These are phyloP conservation scores for Halesus radiatus DNA, from an alignment of 1,140 invertebrate species.

Conservation along the genomic window DNA sequence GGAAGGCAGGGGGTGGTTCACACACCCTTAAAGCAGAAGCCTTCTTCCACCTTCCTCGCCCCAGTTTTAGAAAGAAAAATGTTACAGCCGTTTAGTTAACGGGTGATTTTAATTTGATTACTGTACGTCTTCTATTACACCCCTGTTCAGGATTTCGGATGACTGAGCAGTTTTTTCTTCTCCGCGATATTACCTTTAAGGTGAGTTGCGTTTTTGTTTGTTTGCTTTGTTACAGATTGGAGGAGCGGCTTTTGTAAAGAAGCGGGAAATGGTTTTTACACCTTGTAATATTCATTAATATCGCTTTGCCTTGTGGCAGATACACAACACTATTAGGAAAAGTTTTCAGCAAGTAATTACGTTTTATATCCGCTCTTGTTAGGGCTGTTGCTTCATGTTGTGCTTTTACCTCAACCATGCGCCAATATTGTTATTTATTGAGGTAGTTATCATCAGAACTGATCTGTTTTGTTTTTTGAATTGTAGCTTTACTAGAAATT, in stretches of 20 bases:
- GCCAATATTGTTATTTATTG: too few species aligned
- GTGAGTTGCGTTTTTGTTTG: slow-evolving; percentile 42
- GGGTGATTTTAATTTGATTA: slow-evolving; percentile 50
- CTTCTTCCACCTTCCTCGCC: slow-evolving; percentile 2
- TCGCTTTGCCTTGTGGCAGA: not conserved
- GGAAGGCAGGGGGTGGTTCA: not conserved
- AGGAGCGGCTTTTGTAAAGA: slow-evolving; percentile 15
- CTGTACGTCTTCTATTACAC: slow-evolving; percentile 36
- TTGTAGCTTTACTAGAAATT: too few species aligned
- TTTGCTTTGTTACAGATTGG: slow-evolving; percentile 39
- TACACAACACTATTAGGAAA: not conserved
- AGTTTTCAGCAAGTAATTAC: not conserved
- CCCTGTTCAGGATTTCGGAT: slow-evolving; percentile 29
- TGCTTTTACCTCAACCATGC: too few species aligned
- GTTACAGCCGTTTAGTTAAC: slow-evolving; percentile 46
- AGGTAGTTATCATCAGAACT: too few species aligned
- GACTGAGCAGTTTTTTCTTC: slow-evolving; percentile 31
- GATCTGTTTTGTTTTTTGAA: too few species aligned
- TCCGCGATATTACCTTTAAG: slow-evolving; percentile 35
- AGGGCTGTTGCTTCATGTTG: too few species aligned
- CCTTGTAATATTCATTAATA: slow-evolving; percentile 22
- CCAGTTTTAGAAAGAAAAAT: slow-evolving; percentile 44
- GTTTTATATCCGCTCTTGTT: too few species aligned
- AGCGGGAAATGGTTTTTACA: slow-evolving; percentile 11
- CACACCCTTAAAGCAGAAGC: too few species aligned